Evolutionary conservation across 1,140 invertebrate species (phyloP), one percentile per base, ranked within the genome.

Genomic region (Piezodorus guildinii): DNA sequence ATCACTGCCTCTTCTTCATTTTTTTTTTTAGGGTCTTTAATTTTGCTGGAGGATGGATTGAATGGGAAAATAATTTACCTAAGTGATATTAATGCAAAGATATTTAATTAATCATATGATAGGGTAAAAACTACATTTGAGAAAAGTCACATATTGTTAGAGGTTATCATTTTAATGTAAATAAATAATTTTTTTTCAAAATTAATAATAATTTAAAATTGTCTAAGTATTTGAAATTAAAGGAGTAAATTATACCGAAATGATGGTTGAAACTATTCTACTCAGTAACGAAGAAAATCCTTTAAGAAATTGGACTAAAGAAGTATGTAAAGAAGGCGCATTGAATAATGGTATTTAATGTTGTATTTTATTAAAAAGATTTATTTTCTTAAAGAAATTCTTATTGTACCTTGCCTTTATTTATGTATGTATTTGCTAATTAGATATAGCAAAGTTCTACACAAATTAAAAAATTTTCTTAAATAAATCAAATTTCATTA

Each of bases 41-140:
- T 34, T 62, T 54, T 34, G 30, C 59, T 34, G 63, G 63, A 19
- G 66, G 66, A 21, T 67, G 62, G 62, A n/a, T 67, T 14, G 66
- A 43, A 27, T 67, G 66, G 66, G 66, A 67, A 44, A 54, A 62
- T 34, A 23, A 65, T 25, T 34, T 23, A 10, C 44, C 44, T n/a
- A 23, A 30, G 56, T 39, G 34, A 39, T 10, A 12, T 39, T 39
- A 39, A 10, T 39, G 34, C 6, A 39, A 10, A 1, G 6, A 39
- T 39, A 10, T 39, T 39, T 39, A 39, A 39, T 10, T 39, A 1
- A 39, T 10, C 34, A 59, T 21, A 23, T 60, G 19, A 43, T 60
- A 60, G 27, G 6, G 27, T 27, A 12, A 58, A 27, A 21, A 58
- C 15, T 5, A n/a, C 15, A 58, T 6, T 21, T 21, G 25, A n/a